A percentile compares a stretch with the other conserved stretches of the same genome.
phyloP scores from a whole-genome alignment of 1,140 invertebrate species.

The Bicyclus anynana region DNA sequence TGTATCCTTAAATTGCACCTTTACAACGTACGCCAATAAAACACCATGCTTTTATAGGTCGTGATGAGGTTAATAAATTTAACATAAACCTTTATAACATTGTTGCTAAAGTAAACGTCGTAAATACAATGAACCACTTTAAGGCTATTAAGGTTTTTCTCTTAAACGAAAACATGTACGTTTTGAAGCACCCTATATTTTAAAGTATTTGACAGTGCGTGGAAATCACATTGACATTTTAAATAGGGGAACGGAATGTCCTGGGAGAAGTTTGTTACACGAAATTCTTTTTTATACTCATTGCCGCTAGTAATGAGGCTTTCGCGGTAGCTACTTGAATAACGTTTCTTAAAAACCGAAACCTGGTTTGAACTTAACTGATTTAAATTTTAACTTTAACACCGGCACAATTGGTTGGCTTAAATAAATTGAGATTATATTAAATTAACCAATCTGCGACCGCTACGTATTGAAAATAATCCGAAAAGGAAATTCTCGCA shows the following conservation, averaged over 20 bases:
- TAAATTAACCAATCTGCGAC: too few species aligned
- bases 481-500: too few species aligned
- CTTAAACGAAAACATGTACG: constrained; percentile 4
- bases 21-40: background rate
- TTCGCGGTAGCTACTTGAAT: too few species aligned
- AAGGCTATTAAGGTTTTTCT: constrained; percentile 19
- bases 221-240: constrained; percentile 13
- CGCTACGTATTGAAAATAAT: too few species aligned
- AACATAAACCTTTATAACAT: constrained; percentile 21
- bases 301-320: background rate
- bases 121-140: constrained; percentile 27
- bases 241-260: constrained; percentile 10
- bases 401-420: too few species aligned
- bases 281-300: background rate
- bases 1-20: background rate
- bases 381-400: too few species aligned
- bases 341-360: too few species aligned
- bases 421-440: too few species aligned
- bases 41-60: constrained; percentile 5
- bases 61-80: constrained; percentile 19
- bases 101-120: constrained; percentile 23
- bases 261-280: background rate
- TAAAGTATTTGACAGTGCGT: constrained; percentile 15
- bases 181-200: constrained; percentile 10
- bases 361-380: too few species aligned